A percentile compares a stretch with the other conserved stretches of the same genome.
These are phyloP conservation scores for Blera fallax DNA, from an alignment of 2,888 invertebrate species.

Conservation along the genomic window DNA sequence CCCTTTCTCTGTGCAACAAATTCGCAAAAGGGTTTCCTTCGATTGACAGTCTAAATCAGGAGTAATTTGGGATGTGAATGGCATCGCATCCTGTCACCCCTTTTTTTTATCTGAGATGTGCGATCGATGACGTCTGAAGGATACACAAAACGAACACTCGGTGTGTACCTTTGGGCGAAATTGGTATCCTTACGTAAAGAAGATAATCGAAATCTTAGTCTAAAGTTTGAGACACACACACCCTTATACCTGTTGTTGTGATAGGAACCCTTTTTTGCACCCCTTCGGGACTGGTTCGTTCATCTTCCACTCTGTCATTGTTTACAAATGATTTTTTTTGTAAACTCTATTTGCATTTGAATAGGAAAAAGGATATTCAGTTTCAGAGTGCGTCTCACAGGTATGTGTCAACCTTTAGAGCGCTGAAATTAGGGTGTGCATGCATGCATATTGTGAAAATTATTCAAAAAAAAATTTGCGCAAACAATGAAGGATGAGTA, in stretches of 20 bases:
- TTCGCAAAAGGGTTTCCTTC: slow-evolving; percentile 60
- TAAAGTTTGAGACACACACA: background rate
- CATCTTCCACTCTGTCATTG: slow-evolving; percentile 49
- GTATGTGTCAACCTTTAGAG: slow-evolving; percentile 76
- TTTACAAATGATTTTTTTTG: slow-evolving; percentile 25
- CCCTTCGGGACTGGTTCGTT: slow-evolving; percentile 31
- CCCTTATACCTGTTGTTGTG: slow-evolving; percentile 18
- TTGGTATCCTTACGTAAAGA: slow-evolving; percentile 20
- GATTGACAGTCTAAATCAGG: slow-evolving; percentile 66
- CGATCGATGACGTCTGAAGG: slow-evolving; percentile 72
- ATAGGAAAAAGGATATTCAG: slow-evolving; percentile 81
- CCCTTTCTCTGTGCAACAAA: slow-evolving; percentile 2
- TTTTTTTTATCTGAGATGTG: slow-evolving; percentile 55
- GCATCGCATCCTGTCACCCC: slow-evolving; percentile 69
- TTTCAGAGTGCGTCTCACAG: slow-evolving; percentile 72
- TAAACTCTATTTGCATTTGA: slow-evolving; percentile 80
- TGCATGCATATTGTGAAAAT: slow-evolving; percentile 78
- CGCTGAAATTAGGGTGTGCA: slow-evolving; percentile 76
- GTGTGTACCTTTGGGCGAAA: slow-evolving; percentile 36
- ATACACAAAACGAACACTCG: slow-evolving; percentile 62
- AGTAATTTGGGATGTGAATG: slow-evolving; percentile 68
- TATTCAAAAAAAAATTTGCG: slow-evolving; percentile 76
- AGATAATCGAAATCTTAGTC: slow-evolving; percentile 56
- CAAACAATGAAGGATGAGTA: slow-evolving; percentile 72
- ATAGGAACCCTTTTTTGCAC: slow-evolving; percentile 27